These are phyloP conservation scores for Aphelinus atriplicis DNA, from an alignment of 1,140 invertebrate species.

Conservation along the genomic window DNA sequence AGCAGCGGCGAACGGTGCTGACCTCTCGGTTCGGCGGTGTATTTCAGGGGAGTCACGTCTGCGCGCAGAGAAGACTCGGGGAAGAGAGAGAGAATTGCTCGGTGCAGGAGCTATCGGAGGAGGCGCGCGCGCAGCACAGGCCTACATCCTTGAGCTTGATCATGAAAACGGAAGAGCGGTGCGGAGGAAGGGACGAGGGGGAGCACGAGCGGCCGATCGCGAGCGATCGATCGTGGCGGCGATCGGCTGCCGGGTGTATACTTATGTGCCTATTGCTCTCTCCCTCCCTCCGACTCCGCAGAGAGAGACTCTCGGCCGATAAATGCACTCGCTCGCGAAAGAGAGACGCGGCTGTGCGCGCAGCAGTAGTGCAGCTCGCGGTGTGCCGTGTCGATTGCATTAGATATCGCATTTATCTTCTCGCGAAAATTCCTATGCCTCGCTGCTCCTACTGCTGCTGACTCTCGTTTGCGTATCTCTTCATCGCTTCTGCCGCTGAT, in stretches of 20 bases:
- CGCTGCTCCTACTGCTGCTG: not conserved
- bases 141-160: slow-evolving; percentile 56
- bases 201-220: slow-evolving; percentile 3
- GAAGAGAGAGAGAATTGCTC: slow-evolving; percentile 14
- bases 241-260: slow-evolving; percentile 15
- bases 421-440: not conserved
- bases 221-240: slow-evolving; percentile 46
- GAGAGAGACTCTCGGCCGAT: slow-evolving; percentile 8
- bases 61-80: not conserved
- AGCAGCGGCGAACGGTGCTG: not conserved
- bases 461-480: slow-evolving; percentile 13
- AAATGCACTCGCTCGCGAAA: slow-evolving; percentile 26
- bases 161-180: slow-evolving; percentile 41
- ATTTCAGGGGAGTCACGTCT: not conserved
- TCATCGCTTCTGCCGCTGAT: not conserved
- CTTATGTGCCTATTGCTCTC: not conserved
- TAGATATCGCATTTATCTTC: slow-evolving; percentile 40
- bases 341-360: not conserved
- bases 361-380: not conserved
- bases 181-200: slow-evolving; percentile 5
- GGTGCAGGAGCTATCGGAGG: slow-evolving; percentile 35
- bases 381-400: slow-evolving; percentile 34
- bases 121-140: not conserved
- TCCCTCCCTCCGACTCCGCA: not conserved
- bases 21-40: not conserved